A percentile compares a stretch with the other conserved stretches of the same genome.
Conservation (phyloP, 2,888 invertebrate genomes). For the Cynaeus angustus region DNA sequence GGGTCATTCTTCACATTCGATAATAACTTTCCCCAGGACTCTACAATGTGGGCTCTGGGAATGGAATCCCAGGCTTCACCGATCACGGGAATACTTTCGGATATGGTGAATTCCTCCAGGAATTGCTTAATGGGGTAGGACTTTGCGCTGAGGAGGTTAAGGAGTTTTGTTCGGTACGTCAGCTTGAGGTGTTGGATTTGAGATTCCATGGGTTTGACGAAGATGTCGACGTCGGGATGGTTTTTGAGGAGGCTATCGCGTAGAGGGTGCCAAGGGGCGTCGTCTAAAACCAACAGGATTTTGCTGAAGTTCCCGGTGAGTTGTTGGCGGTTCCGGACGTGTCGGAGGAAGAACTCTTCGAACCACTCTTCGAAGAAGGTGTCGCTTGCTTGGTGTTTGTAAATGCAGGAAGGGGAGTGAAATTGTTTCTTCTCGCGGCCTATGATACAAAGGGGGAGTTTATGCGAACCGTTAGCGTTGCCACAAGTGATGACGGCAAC, state of each 20-base stretch:
- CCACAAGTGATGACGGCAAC: conserved; percentile 13
- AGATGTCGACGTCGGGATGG: conserved; percentile 6
- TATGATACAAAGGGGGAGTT: conserved; percentile 19
- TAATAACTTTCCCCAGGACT: conserved; percentile 31
- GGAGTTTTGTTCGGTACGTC: conserved; percentile 4
- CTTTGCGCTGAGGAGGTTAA: conserved; percentile 4
- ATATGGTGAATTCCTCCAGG: conserved; percentile 20
- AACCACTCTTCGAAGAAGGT: conserved; percentile 22
- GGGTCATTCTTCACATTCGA: conserved; percentile 19
- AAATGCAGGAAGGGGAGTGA: background rate
- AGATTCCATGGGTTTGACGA: conserved; percentile 9
- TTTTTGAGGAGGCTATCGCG: conserved; percentile 9
- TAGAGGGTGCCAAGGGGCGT: conserved; percentile 12
- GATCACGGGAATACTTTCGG: conserved; percentile 22
- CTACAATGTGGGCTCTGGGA: conserved; percentile 20
- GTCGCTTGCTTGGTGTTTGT: conserved; percentile 17
- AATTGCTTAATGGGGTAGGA: conserved; percentile 21
- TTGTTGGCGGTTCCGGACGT: conserved; percentile 11
- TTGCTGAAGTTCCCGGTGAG: conserved; percentile 3
- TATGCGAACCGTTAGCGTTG: conserved; percentile 23
- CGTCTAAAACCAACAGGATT: conserved; percentile 16
- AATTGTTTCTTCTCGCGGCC: conserved; percentile 7
- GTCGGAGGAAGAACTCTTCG: background rate
- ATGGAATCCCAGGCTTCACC: conserved; percentile 36
- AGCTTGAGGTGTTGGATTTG: conserved; percentile 5